Conservation (phyloP, 2,797 vertebrate species). For the Mus minutoides region DNA sequence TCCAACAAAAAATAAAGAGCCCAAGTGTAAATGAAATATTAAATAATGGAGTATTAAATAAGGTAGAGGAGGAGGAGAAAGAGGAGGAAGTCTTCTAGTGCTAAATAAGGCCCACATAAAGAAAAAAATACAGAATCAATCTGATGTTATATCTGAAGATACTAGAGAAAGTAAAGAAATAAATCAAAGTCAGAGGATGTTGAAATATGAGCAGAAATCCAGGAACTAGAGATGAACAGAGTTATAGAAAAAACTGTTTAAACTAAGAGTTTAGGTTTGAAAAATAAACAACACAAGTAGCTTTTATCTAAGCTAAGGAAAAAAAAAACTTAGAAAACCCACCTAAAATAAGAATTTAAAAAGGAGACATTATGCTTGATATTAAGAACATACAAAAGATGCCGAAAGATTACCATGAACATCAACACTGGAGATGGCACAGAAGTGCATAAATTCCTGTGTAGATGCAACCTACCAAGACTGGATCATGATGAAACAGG, state of each 20-base stretch:
- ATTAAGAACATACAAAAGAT: not conserved
- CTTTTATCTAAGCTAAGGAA: not conserved
- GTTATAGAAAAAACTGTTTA: not conserved
- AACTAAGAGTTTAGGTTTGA: not conserved
- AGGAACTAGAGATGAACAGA: not conserved
- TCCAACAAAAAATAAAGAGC: too few species aligned
- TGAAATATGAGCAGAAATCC: not conserved
- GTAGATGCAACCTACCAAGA: not conserved
- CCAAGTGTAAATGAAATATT: too few species aligned
- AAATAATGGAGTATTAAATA: too few species aligned
- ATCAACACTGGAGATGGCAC: not conserved
- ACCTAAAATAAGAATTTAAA: not conserved
- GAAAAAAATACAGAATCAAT: not conserved
- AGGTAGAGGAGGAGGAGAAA: too few species aligned
- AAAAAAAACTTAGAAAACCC: not conserved
- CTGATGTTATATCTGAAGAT: not conserved
- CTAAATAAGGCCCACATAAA: not conserved
- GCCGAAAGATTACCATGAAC: not conserved
- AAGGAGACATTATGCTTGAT: not conserved
- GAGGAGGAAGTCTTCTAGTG: too few species aligned
- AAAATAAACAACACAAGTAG: not conserved
- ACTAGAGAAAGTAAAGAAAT: not conserved
- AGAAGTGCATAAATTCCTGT: not conserved
- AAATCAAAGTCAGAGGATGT: not conserved
- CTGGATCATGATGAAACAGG: not conserved